phyloP scores from a whole-genome alignment of 1,140 invertebrate species.

The Micrasema minimum region DNA sequence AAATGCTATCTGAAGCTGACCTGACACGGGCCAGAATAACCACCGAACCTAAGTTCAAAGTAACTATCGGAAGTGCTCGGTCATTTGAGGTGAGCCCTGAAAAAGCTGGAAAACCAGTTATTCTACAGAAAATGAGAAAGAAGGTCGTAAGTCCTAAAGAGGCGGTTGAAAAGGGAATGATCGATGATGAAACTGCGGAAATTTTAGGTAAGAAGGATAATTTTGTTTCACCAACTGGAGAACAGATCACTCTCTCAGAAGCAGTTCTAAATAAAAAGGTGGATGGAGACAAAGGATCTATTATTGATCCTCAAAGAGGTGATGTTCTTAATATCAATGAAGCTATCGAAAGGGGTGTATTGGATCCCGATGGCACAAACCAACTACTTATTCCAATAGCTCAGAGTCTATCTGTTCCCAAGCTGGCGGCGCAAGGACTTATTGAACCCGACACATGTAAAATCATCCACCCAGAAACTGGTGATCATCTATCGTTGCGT shows the following conservation, averaged over 20 bases:
- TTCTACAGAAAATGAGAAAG: constrained; percentile 82
- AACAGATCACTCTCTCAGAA: constrained; percentile 76
- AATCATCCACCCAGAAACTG: constrained; percentile 92
- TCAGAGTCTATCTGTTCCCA: constrained; percentile 82
- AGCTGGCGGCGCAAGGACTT: constrained; percentile 84
- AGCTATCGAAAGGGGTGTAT: constrained; percentile 84
- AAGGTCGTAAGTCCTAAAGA: constrained; percentile 77
- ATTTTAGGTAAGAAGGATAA: constrained; percentile 72
- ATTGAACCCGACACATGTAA: constrained; percentile 80
- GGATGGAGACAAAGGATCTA: constrained; percentile 79
- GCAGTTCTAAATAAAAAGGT: constrained; percentile 81
- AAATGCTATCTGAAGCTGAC: constrained; percentile 57
- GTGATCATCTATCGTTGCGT: constrained; percentile 75
- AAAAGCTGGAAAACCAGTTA: constrained; percentile 74
- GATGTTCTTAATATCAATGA: constrained; percentile 82
- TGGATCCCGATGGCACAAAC: constrained; percentile 82
- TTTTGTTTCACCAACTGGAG: constrained; percentile 67
- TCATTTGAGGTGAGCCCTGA: constrained; percentile 67
- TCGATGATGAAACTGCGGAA: constrained; percentile 78
- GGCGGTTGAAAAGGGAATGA: constrained; percentile 77
- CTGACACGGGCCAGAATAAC: constrained; percentile 70
- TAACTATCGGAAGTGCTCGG: constrained; percentile 70
- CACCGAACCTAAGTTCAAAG: constrained; percentile 76
- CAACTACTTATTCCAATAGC: constrained; percentile 84
- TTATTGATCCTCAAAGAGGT: constrained; percentile 86